Percentiles rank a stretch among this genome's conserved stretches.
phyloP scores from a whole-genome alignment of 2,888 invertebrate species.

The Plebejus anna region DNA sequence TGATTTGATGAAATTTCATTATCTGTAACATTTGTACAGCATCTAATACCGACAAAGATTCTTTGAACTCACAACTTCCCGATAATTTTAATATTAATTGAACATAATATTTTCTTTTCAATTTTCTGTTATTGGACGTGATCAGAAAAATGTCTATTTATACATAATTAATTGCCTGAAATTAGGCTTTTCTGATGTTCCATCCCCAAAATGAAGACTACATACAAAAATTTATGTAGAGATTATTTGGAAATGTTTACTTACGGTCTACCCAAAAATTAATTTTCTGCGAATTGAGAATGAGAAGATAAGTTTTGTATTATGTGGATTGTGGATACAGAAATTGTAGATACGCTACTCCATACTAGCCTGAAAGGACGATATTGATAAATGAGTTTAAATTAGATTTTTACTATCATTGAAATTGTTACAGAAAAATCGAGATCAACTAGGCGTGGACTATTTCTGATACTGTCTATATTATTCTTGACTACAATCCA shows the following conservation, averaged over 20 bases:
- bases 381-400: too few species aligned
- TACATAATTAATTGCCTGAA: neutral
- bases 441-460: constrained; percentile 23
- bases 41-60: constrained; percentile 28
- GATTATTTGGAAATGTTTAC: too few species aligned
- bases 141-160: neutral
- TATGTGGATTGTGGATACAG: too few species aligned
- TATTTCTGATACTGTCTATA: constrained; percentile 5
- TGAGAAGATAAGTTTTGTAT: too few species aligned
- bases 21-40: constrained; percentile 34
- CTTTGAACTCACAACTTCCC: constrained; percentile 8
- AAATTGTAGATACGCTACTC: too few species aligned
- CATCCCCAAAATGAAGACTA: neutral
- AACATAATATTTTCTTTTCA: constrained; percentile 1
- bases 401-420: neutral
- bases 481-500: neutral
- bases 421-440: constrained; percentile 7
- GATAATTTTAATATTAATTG: constrained; percentile 19
- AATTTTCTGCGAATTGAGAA: too few species aligned
- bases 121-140: neutral
- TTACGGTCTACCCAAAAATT: too few species aligned
- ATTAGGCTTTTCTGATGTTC: neutral
- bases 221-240: too few species aligned
- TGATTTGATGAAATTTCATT: constrained; percentile 41
- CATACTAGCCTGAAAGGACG: too few species aligned